phyloP scores from a whole-genome alignment of 2,797 vertebrate genomes.

The Sebastes matsubarae region DNA sequence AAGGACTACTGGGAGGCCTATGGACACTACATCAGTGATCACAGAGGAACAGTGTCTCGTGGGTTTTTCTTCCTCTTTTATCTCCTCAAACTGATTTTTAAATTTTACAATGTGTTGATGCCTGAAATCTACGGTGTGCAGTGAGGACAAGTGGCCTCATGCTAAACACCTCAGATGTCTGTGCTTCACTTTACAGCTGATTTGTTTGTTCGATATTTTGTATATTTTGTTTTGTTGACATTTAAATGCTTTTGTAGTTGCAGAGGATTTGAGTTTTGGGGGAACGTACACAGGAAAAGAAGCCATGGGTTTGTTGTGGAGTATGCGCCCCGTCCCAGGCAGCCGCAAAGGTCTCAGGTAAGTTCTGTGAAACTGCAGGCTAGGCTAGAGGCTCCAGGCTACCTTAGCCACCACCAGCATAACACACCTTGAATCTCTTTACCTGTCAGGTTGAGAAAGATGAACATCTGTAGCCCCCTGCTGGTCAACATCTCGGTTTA shows the following conservation, averaged over 20 bases:
- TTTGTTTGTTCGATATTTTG: background rate
- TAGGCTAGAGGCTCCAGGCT: background rate
- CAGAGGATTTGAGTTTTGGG: constrained; percentile 65
- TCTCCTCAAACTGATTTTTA: background rate
- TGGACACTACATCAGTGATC: constrained; percentile 66
- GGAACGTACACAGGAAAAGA: constrained; percentile 72
- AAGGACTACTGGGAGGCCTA: constrained; percentile 73
- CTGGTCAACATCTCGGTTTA: constrained; percentile 63
- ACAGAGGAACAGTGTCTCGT: constrained; percentile 64
- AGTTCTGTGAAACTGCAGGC: background rate
- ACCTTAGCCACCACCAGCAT: background rate
- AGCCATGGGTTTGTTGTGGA: constrained; percentile 78
- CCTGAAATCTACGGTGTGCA: background rate
- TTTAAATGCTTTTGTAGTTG: constrained; percentile 35
- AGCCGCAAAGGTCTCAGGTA: constrained; percentile 70
- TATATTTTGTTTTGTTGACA: background rate
- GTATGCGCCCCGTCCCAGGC: constrained; percentile 67
- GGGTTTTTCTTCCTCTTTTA: background rate
- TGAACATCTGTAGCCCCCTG: constrained; percentile 59
- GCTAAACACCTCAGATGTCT: background rate
- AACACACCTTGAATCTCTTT: background rate
- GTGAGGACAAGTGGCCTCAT: background rate
- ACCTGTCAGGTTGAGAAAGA: constrained; percentile 67
- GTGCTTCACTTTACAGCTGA: background rate
- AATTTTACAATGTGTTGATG: background rate